Evolutionary conservation across 2,888 invertebrate genomes (phyloP).

Genomic region (Globia sparganii): DNA sequence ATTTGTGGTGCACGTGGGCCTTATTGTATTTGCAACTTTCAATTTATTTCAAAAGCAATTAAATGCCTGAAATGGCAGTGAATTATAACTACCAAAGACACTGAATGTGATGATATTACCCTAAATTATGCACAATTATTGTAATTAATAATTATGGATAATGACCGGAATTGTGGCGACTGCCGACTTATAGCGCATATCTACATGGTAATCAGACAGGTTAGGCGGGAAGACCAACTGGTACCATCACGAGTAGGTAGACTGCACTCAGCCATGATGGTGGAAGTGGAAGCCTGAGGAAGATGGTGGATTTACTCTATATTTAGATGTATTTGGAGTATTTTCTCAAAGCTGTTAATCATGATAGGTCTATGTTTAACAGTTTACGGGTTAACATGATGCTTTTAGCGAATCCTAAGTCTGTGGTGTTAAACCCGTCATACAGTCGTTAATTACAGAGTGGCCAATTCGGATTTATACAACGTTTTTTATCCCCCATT

Average conservation of each 20-base stretch:
- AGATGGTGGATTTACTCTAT: not conserved
- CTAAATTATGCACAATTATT: conserved; percentile 56
- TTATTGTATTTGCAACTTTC: conserved; percentile 35
- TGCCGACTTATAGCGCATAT: conserved; percentile 47
- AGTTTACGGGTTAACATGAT: not conserved
- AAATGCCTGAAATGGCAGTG: conserved; percentile 65
- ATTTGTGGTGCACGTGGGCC: not conserved
- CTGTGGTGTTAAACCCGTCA: not conserved
- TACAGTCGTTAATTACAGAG: not conserved
- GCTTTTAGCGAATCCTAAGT: not conserved
- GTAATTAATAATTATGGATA: conserved; percentile 54
- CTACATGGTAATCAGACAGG: not conserved
- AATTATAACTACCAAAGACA: conserved; percentile 29
- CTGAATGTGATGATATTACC: conserved; percentile 33
- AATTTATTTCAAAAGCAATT: conserved; percentile 46
- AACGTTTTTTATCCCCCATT: not conserved
- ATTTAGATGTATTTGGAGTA: not conserved
- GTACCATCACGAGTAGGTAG: no score
- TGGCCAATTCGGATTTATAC: not conserved
- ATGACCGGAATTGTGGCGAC: conserved; percentile 63
- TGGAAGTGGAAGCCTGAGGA: not conserved
- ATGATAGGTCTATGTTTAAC: not conserved
- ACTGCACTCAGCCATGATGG: not conserved
- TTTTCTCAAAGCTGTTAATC: not conserved
- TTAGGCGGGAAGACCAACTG: not conserved